Percentiles rank a stretch among this genome's conserved stretches.
These are phyloP conservation scores for Craterocephalus amniculus DNA, from an alignment of 2,797 vertebrate genomes.

Conservation along the genomic window DNA sequence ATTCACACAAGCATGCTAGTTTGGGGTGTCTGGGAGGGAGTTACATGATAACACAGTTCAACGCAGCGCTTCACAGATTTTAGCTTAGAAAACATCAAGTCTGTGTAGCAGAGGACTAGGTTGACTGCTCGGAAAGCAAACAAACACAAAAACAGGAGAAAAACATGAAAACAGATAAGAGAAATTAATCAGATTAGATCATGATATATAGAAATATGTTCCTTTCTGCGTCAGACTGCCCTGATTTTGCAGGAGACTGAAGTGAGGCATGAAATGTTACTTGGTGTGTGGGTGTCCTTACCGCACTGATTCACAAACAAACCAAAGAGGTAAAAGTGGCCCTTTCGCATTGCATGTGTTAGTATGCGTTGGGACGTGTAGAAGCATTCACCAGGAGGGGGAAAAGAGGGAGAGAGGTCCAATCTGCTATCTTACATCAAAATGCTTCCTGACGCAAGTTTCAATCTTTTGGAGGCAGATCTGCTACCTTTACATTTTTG, in stretches of 20 bases:
- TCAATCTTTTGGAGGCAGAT: background rate
- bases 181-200: conserved; percentile 23
- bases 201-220: conserved; percentile 13
- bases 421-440: conserved; percentile 24
- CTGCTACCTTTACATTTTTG: conserved; percentile 9
- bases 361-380: conserved; percentile 33
- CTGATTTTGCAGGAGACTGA: conserved; percentile 34
- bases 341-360: conserved; percentile 20
- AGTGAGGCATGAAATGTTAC: conserved; percentile 30
- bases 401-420: conserved; percentile 16
- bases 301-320: conserved; percentile 60
- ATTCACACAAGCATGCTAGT: conserved; percentile 28
- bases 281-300: conserved; percentile 42
- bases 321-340: conserved; percentile 23
- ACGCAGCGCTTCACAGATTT: conserved; percentile 7
- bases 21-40: conserved; percentile 17
- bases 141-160: background rate
- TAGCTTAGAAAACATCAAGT: background rate
- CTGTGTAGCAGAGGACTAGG: background rate
- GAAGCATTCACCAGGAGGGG: conserved; percentile 15
- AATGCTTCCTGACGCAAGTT: conserved; percentile 11
- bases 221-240: conserved; percentile 7
- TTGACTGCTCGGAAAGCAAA: background rate
- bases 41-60: conserved; percentile 42
- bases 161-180: conserved; percentile 13